Evolutionary conservation across 2,888 invertebrate genomes (phyloP).

Genomic region (Drepana falcataria): DNA sequence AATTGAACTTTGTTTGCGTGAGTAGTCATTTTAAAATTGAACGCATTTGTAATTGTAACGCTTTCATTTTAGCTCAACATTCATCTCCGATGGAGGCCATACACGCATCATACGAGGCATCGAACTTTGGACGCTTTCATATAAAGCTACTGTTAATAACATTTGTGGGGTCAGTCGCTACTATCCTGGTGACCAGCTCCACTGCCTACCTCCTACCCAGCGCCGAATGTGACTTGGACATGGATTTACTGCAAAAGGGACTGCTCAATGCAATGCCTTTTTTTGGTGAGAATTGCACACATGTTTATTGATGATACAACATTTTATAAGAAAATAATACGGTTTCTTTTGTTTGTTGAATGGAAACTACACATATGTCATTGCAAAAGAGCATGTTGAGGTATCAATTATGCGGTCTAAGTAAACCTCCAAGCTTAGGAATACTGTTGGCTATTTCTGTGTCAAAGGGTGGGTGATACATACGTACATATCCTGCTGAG

Average conservation of each 20-base stretch:
- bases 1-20: no score
- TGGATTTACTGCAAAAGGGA: slow-evolving; percentile 53
- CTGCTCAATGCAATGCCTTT: slow-evolving; percentile 49
- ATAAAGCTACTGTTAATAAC: slow-evolving; percentile 34
- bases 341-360: no score
- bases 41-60: no score
- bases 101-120: slow-evolving; percentile 42
- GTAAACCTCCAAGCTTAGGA: no score
- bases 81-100: slow-evolving; percentile 47
- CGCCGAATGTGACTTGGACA: slow-evolving; percentile 55
- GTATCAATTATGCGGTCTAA: no score
- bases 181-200: slow-evolving; percentile 36
- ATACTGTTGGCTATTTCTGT: no score
- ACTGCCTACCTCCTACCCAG: slow-evolving; percentile 47
- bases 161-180: slow-evolving; percentile 35
- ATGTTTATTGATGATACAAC: no score
- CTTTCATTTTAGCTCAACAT: slow-evolving; percentile 15
- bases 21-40: neutral
- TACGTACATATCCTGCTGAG: no score
- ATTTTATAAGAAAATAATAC: no score
- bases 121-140: slow-evolving; percentile 52
- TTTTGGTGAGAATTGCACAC: slow-evolving; percentile 35
- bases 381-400: no score
- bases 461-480: no score
- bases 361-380: no score